Evolutionary conservation across 2,797 vertebrate species (phyloP).

Genomic region (Scleropages formosus): DNA sequence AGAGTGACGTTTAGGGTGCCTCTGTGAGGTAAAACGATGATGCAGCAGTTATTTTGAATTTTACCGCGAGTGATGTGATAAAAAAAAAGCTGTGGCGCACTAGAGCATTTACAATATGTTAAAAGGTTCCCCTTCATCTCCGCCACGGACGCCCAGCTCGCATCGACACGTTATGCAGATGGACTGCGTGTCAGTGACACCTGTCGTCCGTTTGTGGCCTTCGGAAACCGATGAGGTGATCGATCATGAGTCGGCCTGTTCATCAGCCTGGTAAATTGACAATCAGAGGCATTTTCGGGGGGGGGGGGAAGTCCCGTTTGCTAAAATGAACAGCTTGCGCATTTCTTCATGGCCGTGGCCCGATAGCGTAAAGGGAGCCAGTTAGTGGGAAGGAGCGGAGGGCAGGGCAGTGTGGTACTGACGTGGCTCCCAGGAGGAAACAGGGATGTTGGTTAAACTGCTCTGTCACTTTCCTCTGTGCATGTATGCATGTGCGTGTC

Average conservation of each 20-base stretch:
- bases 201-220: neutral
- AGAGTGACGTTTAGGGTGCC: too few relatives aligned
- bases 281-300: slow-evolving; percentile 19
- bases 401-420: slow-evolving; percentile 21
- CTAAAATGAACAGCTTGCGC: slow-evolving; percentile 16
- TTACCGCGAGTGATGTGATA: too few relatives aligned
- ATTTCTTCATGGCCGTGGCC: slow-evolving; percentile 22
- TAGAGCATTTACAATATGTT: slow-evolving; percentile 13
- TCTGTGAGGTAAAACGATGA: too few relatives aligned
- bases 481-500: slow-evolving; percentile 33
- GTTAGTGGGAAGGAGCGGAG: slow-evolving; percentile 29
- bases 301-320: neutral
- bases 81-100: too few relatives aligned
- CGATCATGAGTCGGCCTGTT: slow-evolving; percentile 1
- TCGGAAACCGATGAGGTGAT: slow-evolving; percentile 19
- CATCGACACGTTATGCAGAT: neutral
- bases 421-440: slow-evolving; percentile 30
- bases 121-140: neutral
- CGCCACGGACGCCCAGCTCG: neutral
- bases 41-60: too few relatives aligned
- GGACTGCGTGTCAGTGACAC: too few relatives aligned
- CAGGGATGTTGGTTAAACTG: slow-evolving; percentile 36
- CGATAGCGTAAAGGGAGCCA: slow-evolving; percentile 4
- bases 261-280: slow-evolving; percentile 31
- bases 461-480: slow-evolving; percentile 37